These are phyloP conservation scores for Villa cingulata DNA, from an alignment of 2,888 invertebrate species.

Conservation along the genomic window DNA sequence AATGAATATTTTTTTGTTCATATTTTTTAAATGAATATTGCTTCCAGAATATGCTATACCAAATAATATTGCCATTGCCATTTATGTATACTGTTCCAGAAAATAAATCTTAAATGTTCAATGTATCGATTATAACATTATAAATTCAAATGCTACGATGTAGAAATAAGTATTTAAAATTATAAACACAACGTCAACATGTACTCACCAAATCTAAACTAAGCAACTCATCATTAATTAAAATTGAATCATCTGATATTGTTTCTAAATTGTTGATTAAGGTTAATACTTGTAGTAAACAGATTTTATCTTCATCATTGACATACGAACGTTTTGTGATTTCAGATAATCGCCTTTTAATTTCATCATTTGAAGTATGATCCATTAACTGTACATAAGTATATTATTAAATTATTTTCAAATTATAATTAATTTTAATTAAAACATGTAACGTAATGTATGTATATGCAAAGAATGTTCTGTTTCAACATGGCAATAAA, in stretches of 20 bases:
- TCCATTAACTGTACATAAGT: conserved; percentile 14
- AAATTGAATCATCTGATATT: conserved; percentile 29
- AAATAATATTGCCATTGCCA: too few relatives aligned
- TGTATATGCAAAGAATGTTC: too few relatives aligned
- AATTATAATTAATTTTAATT: background rate
- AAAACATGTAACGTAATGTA: background rate
- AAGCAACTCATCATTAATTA: conserved; percentile 40
- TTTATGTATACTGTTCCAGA: too few relatives aligned
- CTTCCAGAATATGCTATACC: too few relatives aligned
- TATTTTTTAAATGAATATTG: too few relatives aligned
- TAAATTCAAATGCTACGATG: too few relatives aligned
- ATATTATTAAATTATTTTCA: background rate
- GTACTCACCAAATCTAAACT: conserved; percentile 36
- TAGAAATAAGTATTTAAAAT: background rate
- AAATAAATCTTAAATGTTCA: too few relatives aligned
- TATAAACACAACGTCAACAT: background rate
- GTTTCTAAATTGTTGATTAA: conserved; percentile 48
- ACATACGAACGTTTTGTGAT: conserved; percentile 25
- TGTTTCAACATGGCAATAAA: too few relatives aligned
- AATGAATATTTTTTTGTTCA: too few relatives aligned
- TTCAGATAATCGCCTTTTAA: conserved; percentile 23
- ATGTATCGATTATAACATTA: too few relatives aligned
- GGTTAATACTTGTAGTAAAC: conserved; percentile 48
- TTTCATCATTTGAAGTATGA: conserved; percentile 24
- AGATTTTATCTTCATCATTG: conserved; percentile 44